Evolutionary conservation across 2,797 vertebrate species (phyloP), one percentile per base, ranked within the genome.

Genomic region (Glossophaga mutica): DNA sequence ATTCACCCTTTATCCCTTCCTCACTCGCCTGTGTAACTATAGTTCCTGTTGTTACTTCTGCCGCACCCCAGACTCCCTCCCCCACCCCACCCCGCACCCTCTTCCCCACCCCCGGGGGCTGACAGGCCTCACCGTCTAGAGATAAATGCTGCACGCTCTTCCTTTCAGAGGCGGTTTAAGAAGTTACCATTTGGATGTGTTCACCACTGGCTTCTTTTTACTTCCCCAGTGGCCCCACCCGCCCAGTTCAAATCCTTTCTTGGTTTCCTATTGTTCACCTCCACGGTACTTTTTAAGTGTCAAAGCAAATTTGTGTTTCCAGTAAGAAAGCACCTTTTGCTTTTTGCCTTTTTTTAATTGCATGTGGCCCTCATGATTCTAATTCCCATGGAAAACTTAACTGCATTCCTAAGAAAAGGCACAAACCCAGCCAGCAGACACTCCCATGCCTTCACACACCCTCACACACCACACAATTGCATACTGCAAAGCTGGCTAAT

Each of bases 311-410:
- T 86, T 94, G 70, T 96, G 96, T 86, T 93, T 32, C 9, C 22
- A 10, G 92, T 77, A 70, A 95, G 81, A 96, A 94, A 91, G 39
- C 81, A 96, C 95, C 94, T 97, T 98, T 96, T 89, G 70, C 86
- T 95, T 96, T 97, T 92, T 96, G 77, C 71, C 22, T 92, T 94
- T 90, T 86, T 68, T 67, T 18, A 96, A 94, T 95, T 96, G 81
- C 89, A 57, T 70, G 77, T 84, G 78, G 86, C 85, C 94, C 44
- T 90, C 68, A 4, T 22, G 85, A 92, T 74, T 91, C 92, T 93
- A 97, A 97, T 97, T 97, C 96, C 92, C 97, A 85, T 24, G 26
- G 88, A 98, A 97, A 96, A 96, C 90, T 83, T 94, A 93, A 94
- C 71, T 46, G 65, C n/a, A 71, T 76, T 65, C 81, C 44, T 32